phyloP scores from a whole-genome alignment of 2,113 vertebrate genomes.

The Atlantisia rogersi region DNA sequence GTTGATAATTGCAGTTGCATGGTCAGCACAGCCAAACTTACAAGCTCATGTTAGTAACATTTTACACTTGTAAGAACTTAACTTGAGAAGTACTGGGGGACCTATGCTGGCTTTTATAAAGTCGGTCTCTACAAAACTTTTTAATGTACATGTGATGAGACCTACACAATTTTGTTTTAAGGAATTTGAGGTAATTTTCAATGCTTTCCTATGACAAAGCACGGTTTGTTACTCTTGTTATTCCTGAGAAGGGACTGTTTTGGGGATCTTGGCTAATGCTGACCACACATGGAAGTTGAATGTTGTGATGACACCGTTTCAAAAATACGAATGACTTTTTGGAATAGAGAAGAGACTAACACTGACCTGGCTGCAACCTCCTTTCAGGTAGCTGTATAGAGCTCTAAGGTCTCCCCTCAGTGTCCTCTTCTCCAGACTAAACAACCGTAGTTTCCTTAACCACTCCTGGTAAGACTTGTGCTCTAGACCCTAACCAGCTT shows the following conservation, averaged over 20 bases:
- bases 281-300: background rate
- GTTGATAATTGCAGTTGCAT: background rate
- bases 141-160: background rate
- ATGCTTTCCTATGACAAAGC: background rate
- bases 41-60: background rate
- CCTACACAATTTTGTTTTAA: background rate
- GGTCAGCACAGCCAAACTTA: background rate
- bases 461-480: background rate
- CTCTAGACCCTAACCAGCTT: background rate
- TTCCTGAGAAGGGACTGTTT: background rate
- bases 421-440: background rate
- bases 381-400: background rate
- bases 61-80: background rate
- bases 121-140: background rate
- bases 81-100: background rate
- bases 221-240: background rate
- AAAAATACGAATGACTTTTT: background rate
- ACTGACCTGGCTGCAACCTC: background rate
- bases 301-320: background rate
- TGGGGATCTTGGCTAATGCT: background rate
- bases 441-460: background rate
- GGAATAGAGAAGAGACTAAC: background rate
- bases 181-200: background rate
- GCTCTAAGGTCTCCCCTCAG: background rate
- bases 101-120: background rate